Evolutionary conservation across 1,140 invertebrate genomes (phyloP).

Genomic region (Batillaria attramentaria): DNA sequence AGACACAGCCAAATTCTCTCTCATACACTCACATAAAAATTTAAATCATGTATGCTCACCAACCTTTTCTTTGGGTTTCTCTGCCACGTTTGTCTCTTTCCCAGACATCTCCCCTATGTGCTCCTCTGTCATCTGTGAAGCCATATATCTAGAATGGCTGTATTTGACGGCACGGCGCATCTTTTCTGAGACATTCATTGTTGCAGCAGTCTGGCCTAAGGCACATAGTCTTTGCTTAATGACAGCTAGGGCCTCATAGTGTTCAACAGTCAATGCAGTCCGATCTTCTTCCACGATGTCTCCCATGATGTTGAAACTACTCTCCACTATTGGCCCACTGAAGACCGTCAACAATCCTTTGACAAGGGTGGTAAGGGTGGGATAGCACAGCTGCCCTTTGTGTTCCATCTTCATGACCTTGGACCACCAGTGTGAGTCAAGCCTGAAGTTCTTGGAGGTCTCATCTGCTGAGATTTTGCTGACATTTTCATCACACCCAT

Average conservation of each 20-base stretch:
- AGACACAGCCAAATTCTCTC: conserved; percentile 11
- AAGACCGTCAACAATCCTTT: conserved; percentile 30
- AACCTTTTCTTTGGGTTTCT: conserved; percentile 53
- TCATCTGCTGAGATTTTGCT: background rate
- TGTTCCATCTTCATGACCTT: background rate
- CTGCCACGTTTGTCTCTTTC: conserved; percentile 49
- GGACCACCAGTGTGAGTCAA: background rate
- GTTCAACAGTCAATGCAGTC: conserved; percentile 23
- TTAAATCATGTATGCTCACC: conserved; percentile 56
- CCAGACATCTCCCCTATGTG: too few species aligned
- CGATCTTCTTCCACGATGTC: conserved; percentile 38
- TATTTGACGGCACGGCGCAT: too few species aligned
- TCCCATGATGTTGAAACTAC: conserved; percentile 40
- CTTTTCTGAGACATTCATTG: background rate
- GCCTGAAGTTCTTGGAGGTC: background rate
- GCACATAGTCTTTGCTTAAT: background rate
- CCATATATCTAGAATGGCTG: too few species aligned
- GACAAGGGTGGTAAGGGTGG: conserved; percentile 18
- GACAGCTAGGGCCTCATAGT: conserved; percentile 33
- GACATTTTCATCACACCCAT: background rate
- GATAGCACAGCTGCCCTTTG: background rate
- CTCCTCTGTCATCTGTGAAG: too few species aligned
- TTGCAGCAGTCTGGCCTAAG: background rate
- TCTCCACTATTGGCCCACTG: conserved; percentile 26
- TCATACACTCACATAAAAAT: conserved; percentile 41